Percentiles rank a stretch among this genome's conserved stretches.
Evolutionary conservation across 1,140 invertebrate genomes (phyloP).

Genomic region (Leguminivora glycinivorella): DNA sequence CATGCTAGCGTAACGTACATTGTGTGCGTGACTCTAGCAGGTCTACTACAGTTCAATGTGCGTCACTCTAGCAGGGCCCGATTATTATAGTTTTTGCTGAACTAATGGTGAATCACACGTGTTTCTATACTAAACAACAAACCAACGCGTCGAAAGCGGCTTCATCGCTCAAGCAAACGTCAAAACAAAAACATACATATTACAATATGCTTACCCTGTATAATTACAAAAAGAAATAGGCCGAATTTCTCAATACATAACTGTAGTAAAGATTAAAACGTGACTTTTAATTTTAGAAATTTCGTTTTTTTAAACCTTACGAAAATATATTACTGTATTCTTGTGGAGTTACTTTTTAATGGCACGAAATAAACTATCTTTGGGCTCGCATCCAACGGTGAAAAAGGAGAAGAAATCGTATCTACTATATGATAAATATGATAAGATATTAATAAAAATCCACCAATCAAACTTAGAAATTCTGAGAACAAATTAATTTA

Average conservation of each 20-base stretch:
- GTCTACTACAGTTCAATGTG: neutral
- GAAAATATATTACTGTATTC: constrained; percentile 21
- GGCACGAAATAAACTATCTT: constrained; percentile 26
- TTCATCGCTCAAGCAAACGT: constrained; percentile 19
- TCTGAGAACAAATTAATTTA: too few relatives aligned
- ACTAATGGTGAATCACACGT: constrained; percentile 12
- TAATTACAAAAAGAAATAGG: constrained; percentile 48
- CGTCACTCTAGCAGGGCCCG: neutral
- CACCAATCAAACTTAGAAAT: too few relatives aligned
- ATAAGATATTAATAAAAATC: neutral
- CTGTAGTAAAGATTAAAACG: neutral
- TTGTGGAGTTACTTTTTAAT: neutral
- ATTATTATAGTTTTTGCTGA: constrained; percentile 10
- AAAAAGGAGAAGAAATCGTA: constrained; percentile 3
- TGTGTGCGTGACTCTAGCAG: neutral
- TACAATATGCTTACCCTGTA: constrained; percentile 59
- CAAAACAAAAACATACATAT: constrained; percentile 33
- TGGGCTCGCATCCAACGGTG: constrained; percentile 6
- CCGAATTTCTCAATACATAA: constrained; percentile 33
- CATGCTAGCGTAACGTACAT: neutral
- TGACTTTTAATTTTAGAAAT: neutral
- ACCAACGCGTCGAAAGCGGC: constrained; percentile 20
- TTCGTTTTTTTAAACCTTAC: neutral
- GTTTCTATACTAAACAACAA: constrained; percentile 18
- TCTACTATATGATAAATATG: neutral